Percentiles rank a stretch among this genome's conserved stretches.
Evolutionary conservation across 1,140 invertebrate species (phyloP).

Genomic region (Campoletis sonorensis): DNA sequence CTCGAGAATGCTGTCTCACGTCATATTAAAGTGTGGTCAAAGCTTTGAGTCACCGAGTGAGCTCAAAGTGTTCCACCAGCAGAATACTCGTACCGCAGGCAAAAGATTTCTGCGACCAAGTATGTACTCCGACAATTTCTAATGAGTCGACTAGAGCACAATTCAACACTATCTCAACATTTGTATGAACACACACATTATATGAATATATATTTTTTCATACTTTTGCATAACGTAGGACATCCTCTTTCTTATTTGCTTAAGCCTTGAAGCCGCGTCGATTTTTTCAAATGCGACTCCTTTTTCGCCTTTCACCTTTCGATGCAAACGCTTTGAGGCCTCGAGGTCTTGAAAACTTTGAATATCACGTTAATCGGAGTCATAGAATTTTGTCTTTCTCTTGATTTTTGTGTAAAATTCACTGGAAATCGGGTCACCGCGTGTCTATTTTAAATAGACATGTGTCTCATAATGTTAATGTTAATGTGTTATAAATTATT

Average conservation of each 20-base stretch:
- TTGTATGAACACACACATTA: neutral
- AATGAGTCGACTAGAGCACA: constrained; percentile 56
- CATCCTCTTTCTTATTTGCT: neutral
- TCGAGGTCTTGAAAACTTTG: too few species aligned
- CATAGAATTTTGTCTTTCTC: too few species aligned
- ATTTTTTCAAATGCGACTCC: neutral
- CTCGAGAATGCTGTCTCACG: constrained; percentile 28
- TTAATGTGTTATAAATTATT: too few species aligned
- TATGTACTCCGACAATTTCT: constrained; percentile 51
- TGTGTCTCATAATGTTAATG: too few species aligned
- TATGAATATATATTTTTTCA: neutral
- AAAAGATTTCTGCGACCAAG: constrained; percentile 11
- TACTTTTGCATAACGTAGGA: too few species aligned
- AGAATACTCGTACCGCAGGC: neutral
- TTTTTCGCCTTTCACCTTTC: neutral
- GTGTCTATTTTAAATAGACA: too few species aligned
- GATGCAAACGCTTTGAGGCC: neutral
- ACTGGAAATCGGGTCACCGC: too few species aligned
- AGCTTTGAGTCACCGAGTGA: constrained; percentile 56
- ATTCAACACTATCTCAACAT: constrained; percentile 9
- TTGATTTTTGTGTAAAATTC: too few species aligned
- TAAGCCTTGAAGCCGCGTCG: constrained; percentile 13
- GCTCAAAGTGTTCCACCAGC: constrained; percentile 46
- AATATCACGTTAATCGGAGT: too few species aligned
- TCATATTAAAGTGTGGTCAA: constrained; percentile 56